These are phyloP conservation scores for Bubo blakistoni DNA, from an alignment of 2,113 vertebrate genomes.

Conservation along the genomic window DNA sequence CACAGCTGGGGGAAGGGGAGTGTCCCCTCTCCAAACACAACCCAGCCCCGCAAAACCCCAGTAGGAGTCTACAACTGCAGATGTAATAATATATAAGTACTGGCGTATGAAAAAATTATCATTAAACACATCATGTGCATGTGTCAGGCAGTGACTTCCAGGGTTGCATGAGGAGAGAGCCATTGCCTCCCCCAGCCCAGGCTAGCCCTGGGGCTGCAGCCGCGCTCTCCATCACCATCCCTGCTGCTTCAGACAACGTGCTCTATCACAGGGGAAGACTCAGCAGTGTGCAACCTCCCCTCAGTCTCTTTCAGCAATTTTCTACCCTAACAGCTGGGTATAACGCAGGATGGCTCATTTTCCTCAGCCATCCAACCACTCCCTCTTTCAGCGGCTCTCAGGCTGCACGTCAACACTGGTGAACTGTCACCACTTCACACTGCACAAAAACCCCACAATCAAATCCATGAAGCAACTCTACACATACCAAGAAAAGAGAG, in stretches of 20 bases:
- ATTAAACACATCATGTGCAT: rapidly evolving
- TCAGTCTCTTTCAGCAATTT: neutral
- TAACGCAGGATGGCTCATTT: neutral
- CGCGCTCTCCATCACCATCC: neutral
- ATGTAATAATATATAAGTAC: neutral
- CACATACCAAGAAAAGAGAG: neutral
- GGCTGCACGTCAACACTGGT: neutral
- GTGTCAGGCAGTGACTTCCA: neutral
- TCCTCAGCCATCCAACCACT: neutral
- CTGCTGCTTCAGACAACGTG: rapidly evolving
- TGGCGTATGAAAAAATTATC: neutral
- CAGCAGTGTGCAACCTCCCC: neutral
- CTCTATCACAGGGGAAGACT: rapidly evolving
- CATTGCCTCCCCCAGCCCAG: neutral
- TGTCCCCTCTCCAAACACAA: neutral
- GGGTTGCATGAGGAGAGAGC: neutral
- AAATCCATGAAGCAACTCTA: neutral
- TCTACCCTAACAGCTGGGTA: neutral
- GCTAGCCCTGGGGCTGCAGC: neutral
- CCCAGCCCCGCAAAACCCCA: neutral
- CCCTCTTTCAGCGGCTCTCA: neutral
- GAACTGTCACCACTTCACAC: neutral
- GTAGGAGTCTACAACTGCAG: neutral
- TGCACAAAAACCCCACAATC: neutral
- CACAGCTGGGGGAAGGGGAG: neutral